These are phyloP conservation scores for Rhinoderma darwinii DNA, from an alignment of 2,113 vertebrate genomes.

Conservation along the genomic window DNA sequence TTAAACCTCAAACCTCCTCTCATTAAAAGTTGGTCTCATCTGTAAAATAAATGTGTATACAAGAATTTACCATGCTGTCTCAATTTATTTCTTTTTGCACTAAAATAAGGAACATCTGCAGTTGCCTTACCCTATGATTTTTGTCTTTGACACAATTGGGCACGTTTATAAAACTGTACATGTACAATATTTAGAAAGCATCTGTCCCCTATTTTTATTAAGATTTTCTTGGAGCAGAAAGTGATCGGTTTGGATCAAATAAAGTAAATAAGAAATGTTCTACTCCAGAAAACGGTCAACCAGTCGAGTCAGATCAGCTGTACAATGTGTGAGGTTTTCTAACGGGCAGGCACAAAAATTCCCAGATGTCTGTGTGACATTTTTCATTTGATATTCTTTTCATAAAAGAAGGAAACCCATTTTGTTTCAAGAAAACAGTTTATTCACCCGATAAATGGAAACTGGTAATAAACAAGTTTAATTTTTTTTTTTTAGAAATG, in stretches of 20 bases:
- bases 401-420: too few relatives aligned
- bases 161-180: neutral
- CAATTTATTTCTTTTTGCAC: neutral
- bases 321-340: neutral
- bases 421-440: too few relatives aligned
- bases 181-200: neutral
- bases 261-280: neutral
- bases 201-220: neutral
- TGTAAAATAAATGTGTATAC: slow-evolving; percentile 1
- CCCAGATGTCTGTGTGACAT: neutral
- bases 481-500: too few relatives aligned
- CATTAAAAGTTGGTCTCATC: neutral
- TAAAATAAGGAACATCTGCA: neutral
- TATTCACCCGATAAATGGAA: too few relatives aligned
- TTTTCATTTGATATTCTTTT: too few relatives aligned
- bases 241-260: neutral
- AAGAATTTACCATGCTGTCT: neutral
- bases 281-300: neutral
- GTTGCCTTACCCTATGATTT: neutral
- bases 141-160: neutral
- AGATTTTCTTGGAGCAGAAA: neutral
- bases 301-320: neutral
- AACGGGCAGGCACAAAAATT: neutral
- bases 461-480: too few relatives aligned
- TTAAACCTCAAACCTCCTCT: neutral